These are phyloP conservation scores for Isaurus tuberculatus DNA, from an alignment of 92 coral and sea anemone species.

Conservation along the genomic window DNA sequence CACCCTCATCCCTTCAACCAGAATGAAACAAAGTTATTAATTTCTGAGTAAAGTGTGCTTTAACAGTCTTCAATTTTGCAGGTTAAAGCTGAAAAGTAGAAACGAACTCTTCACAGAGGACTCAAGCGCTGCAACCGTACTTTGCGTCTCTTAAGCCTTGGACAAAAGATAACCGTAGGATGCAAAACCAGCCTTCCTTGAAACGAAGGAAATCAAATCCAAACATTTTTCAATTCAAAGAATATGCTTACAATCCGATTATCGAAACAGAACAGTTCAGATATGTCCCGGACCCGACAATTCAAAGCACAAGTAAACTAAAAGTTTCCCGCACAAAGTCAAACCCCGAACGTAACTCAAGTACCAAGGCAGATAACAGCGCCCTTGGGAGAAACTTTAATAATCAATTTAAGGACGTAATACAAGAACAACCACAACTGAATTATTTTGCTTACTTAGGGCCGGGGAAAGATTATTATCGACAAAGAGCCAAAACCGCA, in stretches of 20 bases:
- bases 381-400: not conserved
- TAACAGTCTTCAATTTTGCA: too few relatives aligned
- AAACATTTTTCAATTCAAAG: not conserved
- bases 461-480: constrained; percentile 9
- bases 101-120: too few relatives aligned
- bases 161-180: not conserved
- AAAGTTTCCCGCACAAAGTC: constrained; percentile 59
- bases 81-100: too few relatives aligned
- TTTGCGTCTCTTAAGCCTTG: not conserved
- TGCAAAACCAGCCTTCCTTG: not conserved
- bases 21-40: too few relatives aligned
- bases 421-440: constrained; percentile 46
- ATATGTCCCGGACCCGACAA: constrained; percentile 39
- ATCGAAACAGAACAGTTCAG: constrained; percentile 5
- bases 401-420: not conserved
- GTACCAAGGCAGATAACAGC: not conserved
- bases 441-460: constrained; percentile 78
- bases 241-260: not conserved
- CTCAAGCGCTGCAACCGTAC: too few relatives aligned
- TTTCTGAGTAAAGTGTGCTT: too few relatives aligned
- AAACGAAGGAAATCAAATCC: constrained; percentile 11
- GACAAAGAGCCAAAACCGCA: not conserved
- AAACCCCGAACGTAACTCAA: constrained; percentile 43
- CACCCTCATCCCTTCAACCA: too few relatives aligned
- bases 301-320: constrained; percentile 8